Base-by-base conservation (phyloP, 1,140 invertebrate species). In the Drosophila grimshawi region DNA sequence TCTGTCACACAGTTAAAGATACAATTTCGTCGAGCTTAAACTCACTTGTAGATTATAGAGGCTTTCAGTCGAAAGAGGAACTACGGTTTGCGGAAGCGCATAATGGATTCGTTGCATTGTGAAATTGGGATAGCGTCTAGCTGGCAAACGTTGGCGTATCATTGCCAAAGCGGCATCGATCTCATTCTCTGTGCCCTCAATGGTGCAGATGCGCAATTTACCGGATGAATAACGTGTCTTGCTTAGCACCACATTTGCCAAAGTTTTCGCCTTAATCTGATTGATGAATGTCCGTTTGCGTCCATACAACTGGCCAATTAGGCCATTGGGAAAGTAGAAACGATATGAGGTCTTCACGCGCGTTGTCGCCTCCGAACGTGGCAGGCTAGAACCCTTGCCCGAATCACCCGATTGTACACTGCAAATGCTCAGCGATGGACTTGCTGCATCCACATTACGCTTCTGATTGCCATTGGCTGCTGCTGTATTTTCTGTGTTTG, bases 221-320 rank as follows among this genome's bases (percentile, higher is more conserved):
- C 94, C 93, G 27, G 95, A 94, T 45, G 95, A 94, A n/a, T 93
- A 93, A 7, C 95, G 95, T 93, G 97, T 96, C 81, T 95, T 95
- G 92, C 96, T 96, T 4, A 99, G 94, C 55, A 95, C 93, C 48
- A 99, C 95, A 78, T 94, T 95, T 11, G 97, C 96, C 78, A 95
- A 94, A 1, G 97, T 96, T 78, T 95, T 95, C 3, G 94, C 92
- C 90, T 97, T 97, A 49, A 99, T 96, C 78, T 94, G 94, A 57
- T 96, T 95, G 8, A 99, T 95, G 93, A 96, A 96, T n/a, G 93
- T 93, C 27, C 98, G 97, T 78, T 96, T 95, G 80, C 95, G 95
- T 33, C 98, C 98, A 90, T 99, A 98, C 61, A 99, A 93, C 39
- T 95, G 94, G 10, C 98, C 98, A 69, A 98, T 97, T 49, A 98